These are phyloP conservation scores for Berghia stephanieae DNA, from an alignment of 1,140 invertebrate genomes.

Conservation along the genomic window DNA sequence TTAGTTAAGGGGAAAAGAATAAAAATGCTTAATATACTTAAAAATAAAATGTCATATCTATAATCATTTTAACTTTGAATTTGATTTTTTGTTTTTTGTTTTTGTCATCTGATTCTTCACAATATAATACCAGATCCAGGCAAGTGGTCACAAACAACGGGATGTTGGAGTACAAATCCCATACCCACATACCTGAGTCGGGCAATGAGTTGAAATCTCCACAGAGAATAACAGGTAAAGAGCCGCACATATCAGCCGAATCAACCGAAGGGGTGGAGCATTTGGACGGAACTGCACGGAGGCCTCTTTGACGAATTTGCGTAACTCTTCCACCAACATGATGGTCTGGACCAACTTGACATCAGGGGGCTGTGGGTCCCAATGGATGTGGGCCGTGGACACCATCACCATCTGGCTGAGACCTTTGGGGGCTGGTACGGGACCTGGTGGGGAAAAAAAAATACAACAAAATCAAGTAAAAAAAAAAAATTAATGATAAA, in stretches of 20 bases:
- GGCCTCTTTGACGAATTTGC: constrained; percentile 62
- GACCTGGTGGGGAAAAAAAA: constrained; percentile 19
- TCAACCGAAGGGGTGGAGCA: constrained; percentile 63
- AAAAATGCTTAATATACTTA: too few species aligned
- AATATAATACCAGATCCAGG: too few species aligned
- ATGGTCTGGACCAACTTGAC: constrained; percentile 99
- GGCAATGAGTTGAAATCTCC: constrained; percentile 99
- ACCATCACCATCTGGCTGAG: constrained; percentile 87
- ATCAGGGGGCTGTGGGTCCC: constrained; percentile 99
- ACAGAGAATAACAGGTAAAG: constrained; percentile 93
- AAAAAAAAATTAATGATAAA: too few species aligned
- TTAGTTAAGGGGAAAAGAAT: too few species aligned
- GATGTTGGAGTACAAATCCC: too few species aligned
- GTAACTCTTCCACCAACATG: constrained; percentile 94
- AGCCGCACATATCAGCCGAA: constrained; percentile 73
- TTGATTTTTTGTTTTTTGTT: too few species aligned
- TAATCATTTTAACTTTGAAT: too few species aligned
- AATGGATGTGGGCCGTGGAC: constrained; percentile 98
- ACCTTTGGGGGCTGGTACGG: constrained; percentile 73
- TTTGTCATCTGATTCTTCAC: too few species aligned
- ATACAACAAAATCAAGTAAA: neutral
- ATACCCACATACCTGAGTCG: constrained; percentile 84
- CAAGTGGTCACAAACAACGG: too few species aligned
- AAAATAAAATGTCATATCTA: too few species aligned
- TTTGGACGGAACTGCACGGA: constrained; percentile 48